Base-by-base conservation (phyloP, 1,140 invertebrate genomes). In the Nymphalis io region DNA sequence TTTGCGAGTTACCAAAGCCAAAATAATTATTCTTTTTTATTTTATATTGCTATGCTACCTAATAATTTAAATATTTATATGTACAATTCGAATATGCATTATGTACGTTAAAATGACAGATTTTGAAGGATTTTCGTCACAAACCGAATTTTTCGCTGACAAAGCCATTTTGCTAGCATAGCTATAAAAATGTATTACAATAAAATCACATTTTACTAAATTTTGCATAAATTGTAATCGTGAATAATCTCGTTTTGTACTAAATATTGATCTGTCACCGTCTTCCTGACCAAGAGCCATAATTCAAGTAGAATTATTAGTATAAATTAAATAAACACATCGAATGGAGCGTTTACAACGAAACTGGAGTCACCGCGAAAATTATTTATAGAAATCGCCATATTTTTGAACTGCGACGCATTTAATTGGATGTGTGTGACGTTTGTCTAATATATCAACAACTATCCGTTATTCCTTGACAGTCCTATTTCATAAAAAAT, bases 251-350 rank as follows among this genome's bases (percentile, higher is more conserved):
- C 42, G 16, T 60, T 59, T 64, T 42, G 77, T 74, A 60, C 79
- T 84, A 85, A 83, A 84, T 85, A 71, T 72, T 73, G 60, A 89
- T 88, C 80, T 83, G 83, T 86, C 82, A 83, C 81, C 80, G 80
- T 85, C 83, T 86, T 87, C 82, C 85, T 80, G 81, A 79, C 15
- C 80, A 79, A 85, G 79, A 78, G 74, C 58, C 78, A 88, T 89
- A 87, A 85, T 83, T 88, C 83, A 82, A 73, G 60, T 74, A 83
- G 83, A 88, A 78, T 89, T 87, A 88, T 86, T 82, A 74, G 83
- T 81, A 85, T 87, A 83, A 87, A 89, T 85, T 86, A 88, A 88
- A 88, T 88, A 89, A 88, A 87, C 81, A 87, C 84, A 77, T 87
- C 85, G 83, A 87, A 74, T 76, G 70, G 62, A 80, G 87, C 82